Evolutionary conservation across 1,140 invertebrate species (phyloP), one percentile per base, ranked within the genome.

Genomic region (Matsumurasca onukii): DNA sequence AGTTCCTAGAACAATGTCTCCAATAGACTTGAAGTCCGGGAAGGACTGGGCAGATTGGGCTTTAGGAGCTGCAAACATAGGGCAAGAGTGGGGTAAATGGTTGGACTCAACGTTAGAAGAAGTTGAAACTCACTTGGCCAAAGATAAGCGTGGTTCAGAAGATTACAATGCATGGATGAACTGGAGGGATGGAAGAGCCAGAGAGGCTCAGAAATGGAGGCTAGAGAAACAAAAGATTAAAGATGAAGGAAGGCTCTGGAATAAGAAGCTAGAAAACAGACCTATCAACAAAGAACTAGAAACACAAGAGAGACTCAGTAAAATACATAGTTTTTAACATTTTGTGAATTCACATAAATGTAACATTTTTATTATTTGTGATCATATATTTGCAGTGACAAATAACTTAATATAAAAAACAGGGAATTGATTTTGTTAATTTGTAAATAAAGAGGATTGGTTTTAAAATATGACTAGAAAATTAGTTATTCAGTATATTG

Each of bases 1-100:
- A 20, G 12, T 20, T 13, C 59, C 59, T 29, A 20, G 31, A 30
- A 25, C 59, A 31, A 31, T 63, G n/a, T 31, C 27, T 31, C 59
- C 59, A n/a, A n/a, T 63, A 20, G 39, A 63, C 24, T 25, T 17
- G 5, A 24, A 20, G n/a, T 9, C 59, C 22, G 22, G 20, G 1
- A 63, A 63, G 22, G 59, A 63, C 9, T 63, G 59, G 59, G 25
- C 59, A 9, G 29, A 31, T n/a, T 63, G 59, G 59, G 59, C 59
- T 31, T 31, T 31, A 3, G 29, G 39, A n/a, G 59, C 31, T 12
- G 59, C 59, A 1, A 17, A 31, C 15, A n/a, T 63, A 3, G 59
- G 27, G 3, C 29, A 63, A 31, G 59, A 63, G 39, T 63, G 59
- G 59, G 31, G 31, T 24, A 31, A 63, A n/a, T 63, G 59, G 59